Evolutionary conservation across 2,797 vertebrate species (phyloP), one percentile per base, ranked within the genome.

Genomic region (Danio albolineatus): DNA sequence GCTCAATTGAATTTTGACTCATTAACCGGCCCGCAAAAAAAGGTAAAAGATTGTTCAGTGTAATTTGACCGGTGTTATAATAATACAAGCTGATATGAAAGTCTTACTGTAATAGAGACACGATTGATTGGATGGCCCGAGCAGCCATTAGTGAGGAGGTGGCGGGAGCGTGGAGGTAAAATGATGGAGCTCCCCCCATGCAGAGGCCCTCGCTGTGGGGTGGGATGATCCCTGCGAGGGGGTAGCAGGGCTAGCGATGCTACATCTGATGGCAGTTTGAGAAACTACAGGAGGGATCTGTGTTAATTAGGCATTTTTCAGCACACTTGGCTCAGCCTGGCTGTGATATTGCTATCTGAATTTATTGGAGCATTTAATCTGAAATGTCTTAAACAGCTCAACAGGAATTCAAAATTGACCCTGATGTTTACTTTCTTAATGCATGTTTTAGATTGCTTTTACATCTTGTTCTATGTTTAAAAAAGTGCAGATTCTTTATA

Each of bases 81-180:
- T 80, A 89, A 83, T 82, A 84, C 87, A 83, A 83, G 86, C 82
- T 86, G 78, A 88, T 87, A 87, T 89, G 86, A 84, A 88, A 89
- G 85, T 83, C 87, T 84, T 89, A 28, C 66, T 14, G 36, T 69
- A 89, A 90, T 90, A 84, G 88, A 85, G 67, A 78, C 73, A 81
- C 80, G 85, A 87, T 84, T 85, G 84, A 88, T 88, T 81, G 79
- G 81, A 82, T 76, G 82, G 82, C 85, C 66, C 73, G 67, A 84
- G 78, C 84, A 84, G 86, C 85, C 88, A 87, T 87, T 84, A 82
- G 78, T 79, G 84, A 86, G 87, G 84, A 81, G 85, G 70, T 78
- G 81, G 76, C 39, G 83, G 83, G 85, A 85, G 51, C 62, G 75
- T 77, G 83, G 84, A 82, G 85, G 79, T 77, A 80, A 88, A 85